A percentile compares a stretch with the other conserved stretches of the same genome.
phyloP scores from a whole-genome alignment of 92 coral and sea anemone genomes.

The Chrysogorgia sp. region DNA sequence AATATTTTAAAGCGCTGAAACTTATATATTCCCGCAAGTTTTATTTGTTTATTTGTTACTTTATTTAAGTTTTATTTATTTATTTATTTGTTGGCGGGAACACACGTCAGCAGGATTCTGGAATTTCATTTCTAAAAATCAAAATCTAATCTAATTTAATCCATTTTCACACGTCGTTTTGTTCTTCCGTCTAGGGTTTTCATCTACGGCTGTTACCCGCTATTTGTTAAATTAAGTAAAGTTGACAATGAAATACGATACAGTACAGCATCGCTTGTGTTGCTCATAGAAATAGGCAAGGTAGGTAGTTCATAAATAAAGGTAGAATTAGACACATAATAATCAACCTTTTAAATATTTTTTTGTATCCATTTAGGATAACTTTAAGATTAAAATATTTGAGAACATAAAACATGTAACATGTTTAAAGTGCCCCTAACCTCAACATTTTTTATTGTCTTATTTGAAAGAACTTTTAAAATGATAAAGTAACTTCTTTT shows the following conservation, averaged over 20 bases:
- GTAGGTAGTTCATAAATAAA: constrained; percentile 49
- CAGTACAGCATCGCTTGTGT: constrained; percentile 85
- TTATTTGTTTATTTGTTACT: no score
- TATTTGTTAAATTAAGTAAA: constrained; percentile 77
- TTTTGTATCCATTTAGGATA: no score
- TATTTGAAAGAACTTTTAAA: no score
- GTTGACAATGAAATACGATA: constrained; percentile 76
- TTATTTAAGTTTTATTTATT: no score
- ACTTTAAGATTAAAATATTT: no score
- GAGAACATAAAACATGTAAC: background rate
- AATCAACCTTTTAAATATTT: no score
- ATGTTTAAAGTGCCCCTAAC: no score
- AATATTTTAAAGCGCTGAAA: background rate
- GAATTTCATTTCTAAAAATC: no score
- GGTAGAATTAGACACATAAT: background rate
- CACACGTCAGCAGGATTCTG: background rate
- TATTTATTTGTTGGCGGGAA: no score
- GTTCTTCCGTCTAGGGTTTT: constrained; percentile 63
- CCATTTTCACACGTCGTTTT: background rate
- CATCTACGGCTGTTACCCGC: constrained; percentile 77
- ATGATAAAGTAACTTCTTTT: no score
- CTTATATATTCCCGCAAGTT: background rate
- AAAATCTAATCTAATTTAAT: background rate
- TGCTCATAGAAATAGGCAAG: constrained; percentile 79
- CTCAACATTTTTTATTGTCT: no score